phyloP scores from a whole-genome alignment of 2,113 vertebrate genomes.

The Salminus brasiliensis region DNA sequence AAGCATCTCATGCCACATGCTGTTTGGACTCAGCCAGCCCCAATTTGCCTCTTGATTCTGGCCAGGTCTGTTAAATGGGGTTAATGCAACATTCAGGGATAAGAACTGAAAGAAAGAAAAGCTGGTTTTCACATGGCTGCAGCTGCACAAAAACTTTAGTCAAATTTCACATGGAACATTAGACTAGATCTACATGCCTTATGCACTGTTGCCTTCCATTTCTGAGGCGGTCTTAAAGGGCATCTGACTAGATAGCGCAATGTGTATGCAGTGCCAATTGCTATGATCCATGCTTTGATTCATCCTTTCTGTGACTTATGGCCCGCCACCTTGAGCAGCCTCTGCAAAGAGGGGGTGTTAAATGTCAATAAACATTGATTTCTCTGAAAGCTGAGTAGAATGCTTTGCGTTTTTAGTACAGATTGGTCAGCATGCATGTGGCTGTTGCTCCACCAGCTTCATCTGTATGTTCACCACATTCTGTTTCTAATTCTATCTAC shows the following conservation, averaged over 20 bases:
- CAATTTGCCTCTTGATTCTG: neutral
- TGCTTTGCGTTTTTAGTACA: slow-evolving; percentile 32
- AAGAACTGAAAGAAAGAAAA: neutral
- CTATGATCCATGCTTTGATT: slow-evolving; percentile 24
- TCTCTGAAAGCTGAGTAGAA: slow-evolving; percentile 34
- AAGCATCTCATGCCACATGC: neutral
- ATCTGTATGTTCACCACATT: slow-evolving; percentile 11
- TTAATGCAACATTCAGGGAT: neutral
- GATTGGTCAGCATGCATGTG: slow-evolving; percentile 29
- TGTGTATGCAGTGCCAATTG: neutral
- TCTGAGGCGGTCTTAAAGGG: neutral
- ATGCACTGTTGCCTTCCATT: neutral
- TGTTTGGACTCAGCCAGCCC: neutral
- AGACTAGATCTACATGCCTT: neutral
- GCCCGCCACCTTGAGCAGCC: slow-evolving; percentile 27
- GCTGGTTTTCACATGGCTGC: neutral
- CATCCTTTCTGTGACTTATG: slow-evolving; percentile 32
- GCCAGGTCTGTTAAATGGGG: neutral
- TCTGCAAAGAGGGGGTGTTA: slow-evolving; percentile 19
- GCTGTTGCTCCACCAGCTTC: neutral
- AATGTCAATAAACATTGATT: slow-evolving; percentile 50
- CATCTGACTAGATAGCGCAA: slow-evolving; percentile 20
- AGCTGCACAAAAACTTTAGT: neutral
- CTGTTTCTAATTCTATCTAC: slow-evolving; percentile 2
- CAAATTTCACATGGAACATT: neutral